phyloP scores from a whole-genome alignment of 2,888 invertebrate species.

The Drymonia ruficornis region DNA sequence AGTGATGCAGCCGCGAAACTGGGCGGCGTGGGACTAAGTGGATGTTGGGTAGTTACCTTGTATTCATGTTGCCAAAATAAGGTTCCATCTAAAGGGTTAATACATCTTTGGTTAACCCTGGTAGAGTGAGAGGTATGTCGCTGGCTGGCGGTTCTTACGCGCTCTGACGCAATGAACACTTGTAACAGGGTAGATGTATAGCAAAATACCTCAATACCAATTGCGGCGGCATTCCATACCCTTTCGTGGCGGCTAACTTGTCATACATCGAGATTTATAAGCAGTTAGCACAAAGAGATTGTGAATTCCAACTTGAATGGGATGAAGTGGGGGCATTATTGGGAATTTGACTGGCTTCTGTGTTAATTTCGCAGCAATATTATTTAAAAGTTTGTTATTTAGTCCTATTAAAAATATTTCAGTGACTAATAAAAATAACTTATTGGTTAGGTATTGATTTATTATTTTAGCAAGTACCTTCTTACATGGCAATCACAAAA shows the following conservation, averaged over 20 bases:
- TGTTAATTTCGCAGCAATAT: not conserved
- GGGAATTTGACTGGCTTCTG: not conserved
- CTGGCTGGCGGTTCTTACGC: constrained; percentile 48
- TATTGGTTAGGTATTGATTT: no score
- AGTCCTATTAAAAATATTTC: not conserved
- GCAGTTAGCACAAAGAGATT: constrained; percentile 27
- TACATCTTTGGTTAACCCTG: constrained; percentile 60
- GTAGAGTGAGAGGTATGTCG: constrained; percentile 63
- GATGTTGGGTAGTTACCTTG: no score
- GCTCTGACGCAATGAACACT: constrained; percentile 63
- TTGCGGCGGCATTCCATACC: constrained; percentile 61
- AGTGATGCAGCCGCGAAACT: no score
- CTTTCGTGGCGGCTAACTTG: constrained; percentile 50
- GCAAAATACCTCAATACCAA: constrained; percentile 57
- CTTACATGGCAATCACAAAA: no score
- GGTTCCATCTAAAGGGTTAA: no score
- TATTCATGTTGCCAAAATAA: no score
- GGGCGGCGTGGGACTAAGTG: no score
- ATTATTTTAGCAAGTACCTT: no score
- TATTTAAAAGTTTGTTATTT: not conserved
- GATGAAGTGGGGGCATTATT: not conserved
- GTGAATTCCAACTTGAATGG: constrained; percentile 15
- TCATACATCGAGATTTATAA: constrained; percentile 47
- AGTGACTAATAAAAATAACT: not conserved
- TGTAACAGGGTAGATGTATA: constrained; percentile 53